Base-by-base conservation (phyloP, 2,888 invertebrate genomes). In the Lasioglossum leucozonium region DNA sequence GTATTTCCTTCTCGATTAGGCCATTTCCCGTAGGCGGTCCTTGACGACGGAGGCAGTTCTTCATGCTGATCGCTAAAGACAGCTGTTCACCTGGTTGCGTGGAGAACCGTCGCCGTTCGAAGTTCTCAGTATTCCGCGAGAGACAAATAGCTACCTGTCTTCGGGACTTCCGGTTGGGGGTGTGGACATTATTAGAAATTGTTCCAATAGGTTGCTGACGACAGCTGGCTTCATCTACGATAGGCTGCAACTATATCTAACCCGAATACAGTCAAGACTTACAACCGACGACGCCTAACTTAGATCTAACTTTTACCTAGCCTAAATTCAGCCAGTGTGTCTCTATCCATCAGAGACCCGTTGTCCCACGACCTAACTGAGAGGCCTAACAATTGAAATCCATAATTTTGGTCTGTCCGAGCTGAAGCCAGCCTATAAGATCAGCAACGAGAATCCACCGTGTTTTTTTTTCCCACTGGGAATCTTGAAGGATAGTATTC, bases 1-100 rank as follows among this genome's bases (percentile, higher is more conserved):
- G 58, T 85, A 81, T 86, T 77, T 81, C 82, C 85, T 76, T 62
- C 84, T 79, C 83, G 78, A 73, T 84, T 88, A n/a, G 51, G 22
- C 51, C 51, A 10, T 51, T 51, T n/a, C 22, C 22, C 51, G 3
- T 51, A 51, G 51, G 51, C 51, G 22, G 51, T 86, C 88, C 88
- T 88, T 83, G 16, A 55, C 65, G 65, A 65, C 51, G 71, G 72
- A 18, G 18, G 13, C 22, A 22, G 51, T 51, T 51, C 51, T 51
- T 51, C 22, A 10, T 22, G 51, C 22, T 22, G 22, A 22, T 51
- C 10, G 22, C 51, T n/a, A 22, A 10, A 51, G 51, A 22, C 51
- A 22, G 51, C 51, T n/a, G n/a, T 22, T 51, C 22, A n/a, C 10
- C 51, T 51, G 22, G 51, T 51, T 22, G 51, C 51, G 22, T n/a